phyloP scores from a whole-genome alignment of 2,113 vertebrate genomes.

The Crotalus horridus region DNA sequence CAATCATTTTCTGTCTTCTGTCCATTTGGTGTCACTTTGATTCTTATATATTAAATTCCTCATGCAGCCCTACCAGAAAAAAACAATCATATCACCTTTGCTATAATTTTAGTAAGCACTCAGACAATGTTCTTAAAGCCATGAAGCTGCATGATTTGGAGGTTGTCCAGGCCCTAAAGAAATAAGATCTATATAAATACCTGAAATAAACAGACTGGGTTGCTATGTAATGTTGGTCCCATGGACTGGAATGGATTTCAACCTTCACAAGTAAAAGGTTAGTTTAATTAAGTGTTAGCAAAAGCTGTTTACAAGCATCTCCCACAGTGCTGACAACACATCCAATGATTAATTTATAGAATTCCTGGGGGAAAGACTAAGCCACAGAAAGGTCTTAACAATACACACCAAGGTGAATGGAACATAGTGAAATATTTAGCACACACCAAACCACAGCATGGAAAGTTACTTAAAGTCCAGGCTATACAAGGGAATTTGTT shows the following conservation, averaged over 20 bases:
- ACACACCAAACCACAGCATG: constrained; percentile 24
- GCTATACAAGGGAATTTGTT: neutral
- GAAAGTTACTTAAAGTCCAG: neutral
- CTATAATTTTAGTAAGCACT: neutral
- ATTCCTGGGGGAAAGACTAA: constrained; percentile 38
- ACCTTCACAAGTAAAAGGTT: neutral
- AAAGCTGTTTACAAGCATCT: constrained; percentile 33
- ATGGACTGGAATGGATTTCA: neutral
- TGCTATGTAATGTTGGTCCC: neutral
- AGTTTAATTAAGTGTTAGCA: constrained; percentile 39
- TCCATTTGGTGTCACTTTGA: neutral
- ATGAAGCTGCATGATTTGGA: neutral
- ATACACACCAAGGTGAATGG: constrained; percentile 20
- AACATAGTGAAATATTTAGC: constrained; percentile 46
- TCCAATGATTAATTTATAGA: constrained; percentile 40
- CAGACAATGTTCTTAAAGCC: neutral
- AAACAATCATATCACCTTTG: neutral
- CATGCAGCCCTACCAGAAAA: neutral
- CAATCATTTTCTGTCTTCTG: neutral
- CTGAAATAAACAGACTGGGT: neutral
- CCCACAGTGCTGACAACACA: constrained; percentile 4
- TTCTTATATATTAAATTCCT: neutral
- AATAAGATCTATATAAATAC: neutral
- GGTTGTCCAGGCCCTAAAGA: neutral
- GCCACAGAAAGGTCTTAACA: constrained; percentile 34